Evolutionary conservation across 2,113 vertebrate species (phyloP).

Genomic region (Chloropsis cyanopogon): DNA sequence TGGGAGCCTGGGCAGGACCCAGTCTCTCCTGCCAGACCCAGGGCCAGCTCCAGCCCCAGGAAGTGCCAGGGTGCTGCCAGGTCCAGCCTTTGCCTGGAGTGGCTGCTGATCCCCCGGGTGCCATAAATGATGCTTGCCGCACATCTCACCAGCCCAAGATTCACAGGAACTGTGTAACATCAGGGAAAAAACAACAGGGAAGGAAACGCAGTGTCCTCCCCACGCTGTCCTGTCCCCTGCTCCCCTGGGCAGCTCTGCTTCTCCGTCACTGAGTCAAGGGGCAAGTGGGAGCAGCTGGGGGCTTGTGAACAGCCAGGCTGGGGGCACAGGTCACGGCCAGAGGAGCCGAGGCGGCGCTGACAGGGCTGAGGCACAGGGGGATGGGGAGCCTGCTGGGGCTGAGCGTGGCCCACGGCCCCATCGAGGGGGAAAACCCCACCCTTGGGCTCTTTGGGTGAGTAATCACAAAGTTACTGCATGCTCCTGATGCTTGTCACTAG

Average conservation of each 20-base stretch:
- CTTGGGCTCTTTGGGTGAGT: rapidly evolving
- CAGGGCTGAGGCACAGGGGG: rapidly evolving
- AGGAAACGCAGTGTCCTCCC: not conserved
- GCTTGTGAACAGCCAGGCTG: not conserved
- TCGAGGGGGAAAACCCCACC: rapidly evolving
- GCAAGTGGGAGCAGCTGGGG: not conserved
- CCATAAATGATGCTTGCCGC: not conserved
- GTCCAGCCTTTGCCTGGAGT: not conserved
- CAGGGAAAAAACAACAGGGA: conserved; percentile 14
- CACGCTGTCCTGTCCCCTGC: not conserved
- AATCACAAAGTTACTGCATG: rapidly evolving
- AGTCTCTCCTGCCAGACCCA: not conserved
- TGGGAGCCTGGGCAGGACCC: not conserved
- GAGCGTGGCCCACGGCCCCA: rapidly evolving
- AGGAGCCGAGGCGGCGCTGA: not conserved
- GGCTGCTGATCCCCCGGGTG: not conserved
- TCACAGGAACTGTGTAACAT: not conserved
- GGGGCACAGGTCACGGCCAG: not conserved
- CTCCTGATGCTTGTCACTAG: rapidly evolving
- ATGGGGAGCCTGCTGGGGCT: too few relatives aligned
- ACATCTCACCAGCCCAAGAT: not conserved
- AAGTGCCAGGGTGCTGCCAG: not conserved
- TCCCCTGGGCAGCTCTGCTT: conserved; percentile 13
- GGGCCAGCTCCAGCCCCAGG: not conserved
- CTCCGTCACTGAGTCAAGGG: not conserved